Base-by-base conservation (phyloP, 1,140 invertebrate species). In the Cecropterus lyciades region DNA sequence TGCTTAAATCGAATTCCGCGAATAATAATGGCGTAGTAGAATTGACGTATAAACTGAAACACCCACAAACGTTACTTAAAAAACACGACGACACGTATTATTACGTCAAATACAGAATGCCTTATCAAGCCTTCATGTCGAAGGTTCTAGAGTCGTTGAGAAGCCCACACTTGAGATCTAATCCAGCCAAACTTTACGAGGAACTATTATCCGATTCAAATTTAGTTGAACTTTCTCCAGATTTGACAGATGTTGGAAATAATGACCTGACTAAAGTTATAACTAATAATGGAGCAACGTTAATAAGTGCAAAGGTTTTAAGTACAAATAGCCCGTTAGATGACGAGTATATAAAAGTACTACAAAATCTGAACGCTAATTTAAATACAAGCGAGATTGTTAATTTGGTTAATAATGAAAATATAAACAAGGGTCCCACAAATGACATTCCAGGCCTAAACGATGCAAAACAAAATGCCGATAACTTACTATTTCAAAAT, bases 91-190 rank as follows among this genome's bases (percentile, higher is more conserved):
- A 24, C 20, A 24, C 77, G 15, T 53, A 71, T 0, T 85, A 81
- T 71, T 85, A 79, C 42, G 77, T 89, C 0, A 87, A 87, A 77
- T 87, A 83, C 55, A 75, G 75, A 46, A 40, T 89, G 11, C 87
- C 87, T n/a, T 85, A 84, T 16, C n/a, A 66, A 7, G 56, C 53
- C 16, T 88, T 85, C 24, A 30, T 82, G 7, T 59, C 67, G 6
- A 75, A 80, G 33, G 46, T 84, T 15, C 49, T 73, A 9, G 73
- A 75, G 14, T 52, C 80, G 7, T 9, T 40, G 7, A 68, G 53
- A 27, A 74, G 72, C 37, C 74, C 80, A 5, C 17, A 70, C 16
- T 56, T 88, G n/a, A 73, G 60, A 51, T 57, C 60, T 1, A 48
- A 80, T 11, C 82, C 76, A 0, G 43, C 11, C 10, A 67, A 70